Evolutionary conservation across 2,113 vertebrate species (phyloP).

Genomic region (Scomber japonicus): DNA sequence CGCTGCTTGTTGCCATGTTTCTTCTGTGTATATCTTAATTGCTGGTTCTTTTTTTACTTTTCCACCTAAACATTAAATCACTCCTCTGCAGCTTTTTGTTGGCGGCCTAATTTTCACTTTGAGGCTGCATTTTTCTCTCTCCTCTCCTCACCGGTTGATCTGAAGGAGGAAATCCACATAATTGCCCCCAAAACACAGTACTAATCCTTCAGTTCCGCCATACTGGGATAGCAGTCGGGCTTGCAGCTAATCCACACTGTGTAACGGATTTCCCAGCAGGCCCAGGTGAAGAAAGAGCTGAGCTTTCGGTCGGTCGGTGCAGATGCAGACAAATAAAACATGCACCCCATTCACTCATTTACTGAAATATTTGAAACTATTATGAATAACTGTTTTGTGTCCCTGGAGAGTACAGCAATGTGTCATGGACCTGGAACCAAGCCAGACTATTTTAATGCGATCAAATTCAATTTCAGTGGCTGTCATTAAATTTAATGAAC

Average conservation of each 20-base stretch:
- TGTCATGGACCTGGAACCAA: neutral
- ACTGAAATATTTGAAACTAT: neutral
- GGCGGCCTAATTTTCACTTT: slow-evolving; percentile 49
- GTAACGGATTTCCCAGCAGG: slow-evolving; percentile 62
- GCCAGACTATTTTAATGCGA: neutral
- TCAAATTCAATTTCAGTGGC: neutral
- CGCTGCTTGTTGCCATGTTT: slow-evolving; percentile 3
- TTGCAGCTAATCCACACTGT: slow-evolving; percentile 59
- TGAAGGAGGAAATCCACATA: slow-evolving; percentile 76
- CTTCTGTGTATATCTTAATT: slow-evolving; percentile 36
- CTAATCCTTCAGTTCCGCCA: slow-evolving; percentile 69
- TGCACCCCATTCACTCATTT: neutral
- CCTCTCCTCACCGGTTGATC: slow-evolving; percentile 37
- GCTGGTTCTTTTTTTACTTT: slow-evolving; percentile 36
- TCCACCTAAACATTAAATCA: slow-evolving; percentile 56
- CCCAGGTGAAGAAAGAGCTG: slow-evolving; percentile 49
- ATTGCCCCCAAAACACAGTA: slow-evolving; percentile 72
- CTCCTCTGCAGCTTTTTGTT: slow-evolving; percentile 50
- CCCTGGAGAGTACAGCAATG: neutral
- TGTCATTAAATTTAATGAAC: neutral
- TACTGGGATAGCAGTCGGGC: slow-evolving; percentile 47
- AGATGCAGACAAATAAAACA: slow-evolving; percentile 10
- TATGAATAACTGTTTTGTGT: neutral
- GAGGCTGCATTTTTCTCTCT: slow-evolving; percentile 37
- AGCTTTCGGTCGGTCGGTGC: neutral